A percentile compares a stretch with the other conserved stretches of the same genome.
Evolutionary conservation across 2,888 invertebrate species (phyloP).

Genomic region (Anthophora plumipes): DNA sequence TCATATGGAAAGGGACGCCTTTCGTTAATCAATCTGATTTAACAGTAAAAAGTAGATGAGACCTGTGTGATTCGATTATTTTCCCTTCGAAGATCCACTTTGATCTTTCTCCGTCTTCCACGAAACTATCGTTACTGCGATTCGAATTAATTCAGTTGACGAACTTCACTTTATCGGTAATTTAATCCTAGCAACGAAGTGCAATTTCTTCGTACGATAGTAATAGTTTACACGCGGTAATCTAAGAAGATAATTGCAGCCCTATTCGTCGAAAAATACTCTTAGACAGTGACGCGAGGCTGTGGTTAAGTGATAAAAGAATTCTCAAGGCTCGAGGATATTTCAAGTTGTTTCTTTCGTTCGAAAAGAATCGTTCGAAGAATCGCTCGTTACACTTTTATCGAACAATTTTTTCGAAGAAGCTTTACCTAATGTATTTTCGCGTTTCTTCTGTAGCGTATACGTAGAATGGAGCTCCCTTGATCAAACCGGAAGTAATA

Average conservation of each 20-base stretch:
- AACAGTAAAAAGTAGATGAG: neutral
- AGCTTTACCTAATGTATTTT: too few species aligned
- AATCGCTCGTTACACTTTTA: too few species aligned
- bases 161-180: neutral
- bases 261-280: slow-evolving; percentile 36
- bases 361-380: too few species aligned
- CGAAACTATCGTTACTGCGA: too few species aligned
- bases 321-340: too few species aligned
- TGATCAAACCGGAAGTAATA: slow-evolving; percentile 46
- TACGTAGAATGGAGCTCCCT: slow-evolving; percentile 11
- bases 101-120: too few species aligned
- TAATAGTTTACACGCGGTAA: slow-evolving; percentile 13
- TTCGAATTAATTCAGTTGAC: neutral
- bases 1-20: slow-evolving; percentile 32
- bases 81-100: too few species aligned
- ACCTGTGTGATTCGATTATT: neutral
- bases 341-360: neutral
- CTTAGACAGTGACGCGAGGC: slow-evolving; percentile 23
- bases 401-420: too few species aligned
- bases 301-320: too few species aligned
- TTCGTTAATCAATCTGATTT: slow-evolving; percentile 33
- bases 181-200: neutral
- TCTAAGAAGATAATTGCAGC: slow-evolving; percentile 26
- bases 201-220: neutral
- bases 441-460: slow-evolving; percentile 39